Evolutionary conservation across 2,888 invertebrate species (phyloP).

Genomic region (Rhamphomyia laevipes): DNA sequence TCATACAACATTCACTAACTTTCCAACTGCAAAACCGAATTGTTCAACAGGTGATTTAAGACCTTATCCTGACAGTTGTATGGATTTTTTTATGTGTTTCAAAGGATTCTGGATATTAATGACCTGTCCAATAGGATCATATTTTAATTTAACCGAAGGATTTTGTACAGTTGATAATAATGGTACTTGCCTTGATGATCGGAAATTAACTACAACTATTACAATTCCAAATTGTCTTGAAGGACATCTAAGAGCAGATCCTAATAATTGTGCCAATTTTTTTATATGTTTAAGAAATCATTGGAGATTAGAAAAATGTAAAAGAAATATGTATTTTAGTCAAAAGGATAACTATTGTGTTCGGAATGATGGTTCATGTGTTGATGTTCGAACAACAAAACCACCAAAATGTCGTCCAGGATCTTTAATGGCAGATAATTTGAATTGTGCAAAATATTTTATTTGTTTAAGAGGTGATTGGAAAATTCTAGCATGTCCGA

Average conservation of each 20-base stretch:
- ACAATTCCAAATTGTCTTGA: neutral
- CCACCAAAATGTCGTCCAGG: neutral
- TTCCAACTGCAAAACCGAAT: too few relatives aligned
- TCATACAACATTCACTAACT: too few relatives aligned
- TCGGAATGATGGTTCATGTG: neutral
- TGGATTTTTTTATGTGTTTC: neutral
- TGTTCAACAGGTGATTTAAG: neutral
- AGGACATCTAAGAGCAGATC: neutral
- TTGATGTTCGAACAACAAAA: neutral
- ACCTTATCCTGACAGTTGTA: neutral
- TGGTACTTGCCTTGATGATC: too few relatives aligned
- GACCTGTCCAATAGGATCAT: neutral
- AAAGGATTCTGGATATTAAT: neutral
- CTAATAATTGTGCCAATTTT: neutral
- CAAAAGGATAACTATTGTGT: neutral
- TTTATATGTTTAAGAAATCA: neutral
- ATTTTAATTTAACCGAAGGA: too few relatives aligned
- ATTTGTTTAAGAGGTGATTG: neutral
- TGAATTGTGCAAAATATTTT: neutral
- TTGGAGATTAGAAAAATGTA: neutral
- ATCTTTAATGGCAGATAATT: neutral
- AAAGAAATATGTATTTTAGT: neutral
- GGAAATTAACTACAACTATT: neutral
- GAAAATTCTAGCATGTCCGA: neutral
- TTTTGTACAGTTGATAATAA: too few relatives aligned